Base-by-base conservation (phyloP, 2,888 invertebrate genomes). In the Cephus sareptanus region DNA sequence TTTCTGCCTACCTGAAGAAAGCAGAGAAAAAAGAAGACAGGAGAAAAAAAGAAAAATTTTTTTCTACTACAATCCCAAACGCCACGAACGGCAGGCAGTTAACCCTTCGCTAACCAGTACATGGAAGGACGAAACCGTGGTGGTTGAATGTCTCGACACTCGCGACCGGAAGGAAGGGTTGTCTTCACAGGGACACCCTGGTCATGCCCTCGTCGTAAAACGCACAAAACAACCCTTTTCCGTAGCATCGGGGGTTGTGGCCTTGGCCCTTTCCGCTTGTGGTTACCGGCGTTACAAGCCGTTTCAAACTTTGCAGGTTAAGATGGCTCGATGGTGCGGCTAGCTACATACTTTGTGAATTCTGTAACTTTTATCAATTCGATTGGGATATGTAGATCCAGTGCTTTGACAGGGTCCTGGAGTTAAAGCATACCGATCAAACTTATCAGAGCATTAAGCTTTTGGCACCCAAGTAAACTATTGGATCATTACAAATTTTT, bases 91-190 rank as follows among this genome's bases (percentile, higher is more conserved):
- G 68, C 76, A 77, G 81, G 84, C 85, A 77, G 84, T 87, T 88
- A 87, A 88, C 87, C 85, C 87, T 87, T 86, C 85, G 83, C 56
- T 23, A 69, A 77, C 34, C 34, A 33, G 71, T 71, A 35, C 2
- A 76, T 77, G 79, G 77, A 37, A 75, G 77, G 75, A 75, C 77
- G 34, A 56, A 56, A 23, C 56, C 56, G 56, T 56, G 9, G 9
- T 23, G 56, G 56, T 23, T 23, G 23, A 56, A 56, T 56, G 56
- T 56, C 56, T 56, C 56, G 56, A 23, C 79, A 73, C 34, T 73
- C 69, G 73, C 69, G 73, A 78, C 82, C 88, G 87, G 87, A 87
- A 89, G 87, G 80, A 87, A 88, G 88, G 88, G 87, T 89, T 89
- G 87, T 69, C 68, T 35, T 30, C 75, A 35, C 70, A 31, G 71